Conservation (phyloP, 2,888 invertebrate species). For the Hofmannophila pseudospretella region DNA sequence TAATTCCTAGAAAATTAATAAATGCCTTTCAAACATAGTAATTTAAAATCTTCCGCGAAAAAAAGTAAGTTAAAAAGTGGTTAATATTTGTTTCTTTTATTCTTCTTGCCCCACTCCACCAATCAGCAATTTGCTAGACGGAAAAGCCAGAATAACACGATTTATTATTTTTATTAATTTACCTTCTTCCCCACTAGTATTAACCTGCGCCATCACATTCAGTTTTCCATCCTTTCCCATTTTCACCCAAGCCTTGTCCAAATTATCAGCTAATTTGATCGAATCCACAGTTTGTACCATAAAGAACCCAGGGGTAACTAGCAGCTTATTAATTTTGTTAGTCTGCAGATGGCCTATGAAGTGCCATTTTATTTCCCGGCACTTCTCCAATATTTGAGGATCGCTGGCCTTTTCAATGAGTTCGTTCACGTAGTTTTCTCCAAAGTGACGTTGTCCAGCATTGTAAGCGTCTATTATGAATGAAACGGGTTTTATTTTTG, state of each 20-base stretch:
- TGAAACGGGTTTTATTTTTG: constrained; percentile 93
- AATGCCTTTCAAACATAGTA: no score
- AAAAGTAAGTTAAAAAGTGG: no score
- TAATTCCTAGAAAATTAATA: no score
- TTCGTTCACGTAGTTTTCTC: constrained; percentile 97
- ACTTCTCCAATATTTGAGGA: constrained; percentile 83
- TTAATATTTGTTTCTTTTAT: no score
- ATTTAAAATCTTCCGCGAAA: no score
- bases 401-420: constrained; percentile 87
- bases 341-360: constrained; percentile 97
- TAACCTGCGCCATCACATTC: constrained; percentile 94
- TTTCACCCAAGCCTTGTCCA: constrained; percentile 87
- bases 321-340: constrained; percentile 94
- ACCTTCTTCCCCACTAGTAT: constrained; percentile 97
- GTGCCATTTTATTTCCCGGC: constrained; percentile 97
- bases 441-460: constrained; percentile 94
- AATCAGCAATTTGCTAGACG: no score
- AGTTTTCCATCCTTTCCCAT: constrained; percentile 79
- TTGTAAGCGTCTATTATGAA: constrained; percentile 90
- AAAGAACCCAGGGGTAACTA: constrained; percentile 85
- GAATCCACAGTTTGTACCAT: constrained; percentile 94
- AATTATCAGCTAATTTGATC: constrained; percentile 86
- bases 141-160: no score
- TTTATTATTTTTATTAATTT: no score
- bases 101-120: no score